A percentile compares a stretch with the other conserved stretches of the same genome.
phyloP scores from a whole-genome alignment of 2,113 vertebrate genomes.

The Mastomys natalensis region DNA sequence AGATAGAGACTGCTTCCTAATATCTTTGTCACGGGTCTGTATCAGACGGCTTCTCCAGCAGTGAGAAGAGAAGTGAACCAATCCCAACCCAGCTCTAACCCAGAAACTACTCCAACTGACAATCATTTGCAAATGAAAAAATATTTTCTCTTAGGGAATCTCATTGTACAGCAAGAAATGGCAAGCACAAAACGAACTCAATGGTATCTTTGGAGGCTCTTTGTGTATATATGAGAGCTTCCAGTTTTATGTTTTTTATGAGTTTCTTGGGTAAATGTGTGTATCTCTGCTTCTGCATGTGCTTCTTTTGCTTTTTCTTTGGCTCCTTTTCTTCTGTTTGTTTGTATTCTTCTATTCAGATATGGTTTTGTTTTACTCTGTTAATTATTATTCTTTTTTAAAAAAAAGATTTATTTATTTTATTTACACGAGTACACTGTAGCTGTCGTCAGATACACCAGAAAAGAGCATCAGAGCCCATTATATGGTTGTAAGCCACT shows the following conservation, averaged over 20 bases:
- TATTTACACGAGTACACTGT: no score
- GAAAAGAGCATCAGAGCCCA: no score
- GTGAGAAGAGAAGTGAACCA: no score
- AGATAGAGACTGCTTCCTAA: not conserved
- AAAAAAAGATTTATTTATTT: not conserved
- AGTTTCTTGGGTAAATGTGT: no score
- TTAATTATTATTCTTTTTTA: not conserved
- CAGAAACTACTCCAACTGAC: not conserved
- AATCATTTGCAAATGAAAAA: not conserved
- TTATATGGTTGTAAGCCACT: no score
- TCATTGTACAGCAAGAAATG: not conserved
- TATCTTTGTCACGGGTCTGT: not conserved
- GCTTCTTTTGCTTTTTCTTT: not conserved
- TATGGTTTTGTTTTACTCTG: not conserved
- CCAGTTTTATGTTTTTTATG: not conserved
- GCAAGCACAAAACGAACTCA: not conserved
- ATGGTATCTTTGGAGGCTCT: not conserved
- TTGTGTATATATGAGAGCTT: not conserved
- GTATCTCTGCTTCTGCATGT: no score
- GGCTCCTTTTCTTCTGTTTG: not conserved
- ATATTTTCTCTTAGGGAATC: not conserved
- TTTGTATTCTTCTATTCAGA: not conserved
- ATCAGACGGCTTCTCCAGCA: no score
- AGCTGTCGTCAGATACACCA: no score
- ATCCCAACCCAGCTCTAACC: not conserved